Conservation (phyloP, 2,113 vertebrate genomes). For the Climacteris rufus region DNA sequence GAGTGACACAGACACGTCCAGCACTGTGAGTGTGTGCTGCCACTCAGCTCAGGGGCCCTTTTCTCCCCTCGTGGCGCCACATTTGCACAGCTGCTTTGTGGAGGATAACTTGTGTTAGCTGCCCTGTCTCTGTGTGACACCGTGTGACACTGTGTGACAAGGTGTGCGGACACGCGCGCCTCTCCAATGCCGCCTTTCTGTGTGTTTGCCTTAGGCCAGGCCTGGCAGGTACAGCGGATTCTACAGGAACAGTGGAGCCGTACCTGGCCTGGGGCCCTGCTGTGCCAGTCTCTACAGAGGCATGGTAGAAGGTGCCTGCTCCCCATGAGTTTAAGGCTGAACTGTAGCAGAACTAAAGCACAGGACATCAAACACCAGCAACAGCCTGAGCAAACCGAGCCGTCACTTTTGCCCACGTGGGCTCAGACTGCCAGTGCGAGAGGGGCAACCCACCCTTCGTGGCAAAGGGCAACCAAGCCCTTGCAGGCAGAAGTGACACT, state of each 20-base stretch:
- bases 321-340: background rate
- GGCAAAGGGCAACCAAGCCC: background rate
- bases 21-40: background rate
- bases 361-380: background rate
- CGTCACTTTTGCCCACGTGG: background rate
- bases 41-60: background rate
- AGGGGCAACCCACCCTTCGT: accelerated
- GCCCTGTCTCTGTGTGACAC: background rate
- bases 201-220: background rate
- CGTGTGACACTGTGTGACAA: background rate
- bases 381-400: accelerated
- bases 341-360: background rate
- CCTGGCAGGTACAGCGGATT: background rate
- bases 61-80: background rate
- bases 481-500: background rate
- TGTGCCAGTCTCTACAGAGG: background rate
- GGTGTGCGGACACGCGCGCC: accelerated
- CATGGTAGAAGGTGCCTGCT: background rate
- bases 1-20: background rate
- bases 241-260: background rate
- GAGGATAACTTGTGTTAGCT: background rate
- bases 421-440: accelerated
- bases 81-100: background rate
- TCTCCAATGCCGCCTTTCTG: background rate
- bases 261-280: background rate